These are phyloP conservation scores for Taphrorychus bicolor DNA, from an alignment of 2,888 invertebrate species.

Conservation along the genomic window DNA sequence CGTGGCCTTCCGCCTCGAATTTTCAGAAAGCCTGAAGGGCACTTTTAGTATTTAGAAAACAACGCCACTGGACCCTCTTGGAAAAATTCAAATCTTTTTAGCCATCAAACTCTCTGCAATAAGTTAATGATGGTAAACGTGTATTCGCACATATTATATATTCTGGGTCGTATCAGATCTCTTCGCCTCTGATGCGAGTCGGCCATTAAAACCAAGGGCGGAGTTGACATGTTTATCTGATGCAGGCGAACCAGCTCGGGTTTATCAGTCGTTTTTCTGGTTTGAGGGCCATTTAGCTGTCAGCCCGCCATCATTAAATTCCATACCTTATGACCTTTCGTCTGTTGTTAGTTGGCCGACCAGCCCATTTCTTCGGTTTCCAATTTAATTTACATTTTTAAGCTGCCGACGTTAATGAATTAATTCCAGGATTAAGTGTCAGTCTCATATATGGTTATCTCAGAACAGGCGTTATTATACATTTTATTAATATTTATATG, in stretches of 20 bases:
- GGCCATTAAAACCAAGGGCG: constrained; percentile 51
- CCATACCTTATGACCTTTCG: constrained; percentile 49
- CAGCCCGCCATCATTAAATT: constrained; percentile 54
- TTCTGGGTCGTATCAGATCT: constrained; percentile 6
- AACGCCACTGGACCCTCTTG: background rate
- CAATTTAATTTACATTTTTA: constrained; percentile 2
- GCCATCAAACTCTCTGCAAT: background rate
- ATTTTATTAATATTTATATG: too few species aligned
- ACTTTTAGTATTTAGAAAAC: background rate
- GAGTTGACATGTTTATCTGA: constrained; percentile 61
- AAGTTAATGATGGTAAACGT: too few species aligned
- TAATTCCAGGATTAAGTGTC: background rate
- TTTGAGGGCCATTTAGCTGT: constrained; percentile 54
- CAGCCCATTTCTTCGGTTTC: constrained; percentile 13
- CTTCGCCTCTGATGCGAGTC: constrained; percentile 21
- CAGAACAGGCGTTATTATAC: too few species aligned
- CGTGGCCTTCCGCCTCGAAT: background rate
- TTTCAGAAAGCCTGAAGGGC: background rate
- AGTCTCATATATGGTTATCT: background rate
- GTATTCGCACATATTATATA: constrained; percentile 5
- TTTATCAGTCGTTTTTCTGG: constrained; percentile 54
- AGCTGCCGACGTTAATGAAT: background rate
- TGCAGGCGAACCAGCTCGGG: constrained; percentile 52
- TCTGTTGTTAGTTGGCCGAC: constrained; percentile 8
- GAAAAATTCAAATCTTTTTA: background rate